Percentiles rank a stretch among this genome's conserved stretches.
Evolutionary conservation across 2,888 invertebrate species (phyloP).

Genomic region (Drosophila picticornis): DNA sequence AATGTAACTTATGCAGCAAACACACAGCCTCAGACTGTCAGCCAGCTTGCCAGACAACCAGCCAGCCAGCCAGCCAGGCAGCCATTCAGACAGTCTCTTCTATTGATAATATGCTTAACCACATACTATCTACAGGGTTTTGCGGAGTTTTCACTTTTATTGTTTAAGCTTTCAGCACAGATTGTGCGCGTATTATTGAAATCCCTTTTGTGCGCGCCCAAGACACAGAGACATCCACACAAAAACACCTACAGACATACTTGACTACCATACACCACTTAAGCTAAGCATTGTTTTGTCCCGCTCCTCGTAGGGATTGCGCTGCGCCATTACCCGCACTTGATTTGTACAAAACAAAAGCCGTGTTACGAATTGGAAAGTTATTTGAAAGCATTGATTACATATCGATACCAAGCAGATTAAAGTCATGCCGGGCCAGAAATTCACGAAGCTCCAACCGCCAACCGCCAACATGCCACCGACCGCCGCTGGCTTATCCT

Average conservation of each 20-base stretch:
- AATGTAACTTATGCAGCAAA: slow-evolving; percentile 34
- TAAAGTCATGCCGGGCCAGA: slow-evolving; percentile 14
- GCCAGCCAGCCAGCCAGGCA: neutral
- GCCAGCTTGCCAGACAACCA: neutral
- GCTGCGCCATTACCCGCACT: slow-evolving; percentile 55
- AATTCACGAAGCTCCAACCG: slow-evolving; percentile 3
- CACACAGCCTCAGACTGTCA: slow-evolving; percentile 11
- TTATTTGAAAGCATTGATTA: slow-evolving; percentile 76
- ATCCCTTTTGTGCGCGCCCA: slow-evolving; percentile 67
- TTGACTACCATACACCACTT: slow-evolving; percentile 30
- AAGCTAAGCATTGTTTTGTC: slow-evolving; percentile 49
- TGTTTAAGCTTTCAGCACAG: slow-evolving; percentile 80
- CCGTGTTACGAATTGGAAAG: slow-evolving; percentile 68
- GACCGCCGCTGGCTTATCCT: slow-evolving; percentile 11
- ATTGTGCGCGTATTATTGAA: slow-evolving; percentile 78
- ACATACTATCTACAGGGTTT: slow-evolving; percentile 53
- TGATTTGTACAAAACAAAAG: slow-evolving; percentile 71
- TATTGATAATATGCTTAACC: slow-evolving; percentile 69
- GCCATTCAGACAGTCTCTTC: slow-evolving; percentile 4
- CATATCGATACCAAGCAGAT: slow-evolving; percentile 57
- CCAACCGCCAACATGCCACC: slow-evolving; percentile 1
- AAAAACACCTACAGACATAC: slow-evolving; percentile 10
- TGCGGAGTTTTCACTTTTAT: slow-evolving; percentile 76
- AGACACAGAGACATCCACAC: slow-evolving; percentile 10
- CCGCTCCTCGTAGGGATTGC: slow-evolving; percentile 31